Conservation (phyloP, 1,140 invertebrate species). For the Drosophila setifemur region DNA sequence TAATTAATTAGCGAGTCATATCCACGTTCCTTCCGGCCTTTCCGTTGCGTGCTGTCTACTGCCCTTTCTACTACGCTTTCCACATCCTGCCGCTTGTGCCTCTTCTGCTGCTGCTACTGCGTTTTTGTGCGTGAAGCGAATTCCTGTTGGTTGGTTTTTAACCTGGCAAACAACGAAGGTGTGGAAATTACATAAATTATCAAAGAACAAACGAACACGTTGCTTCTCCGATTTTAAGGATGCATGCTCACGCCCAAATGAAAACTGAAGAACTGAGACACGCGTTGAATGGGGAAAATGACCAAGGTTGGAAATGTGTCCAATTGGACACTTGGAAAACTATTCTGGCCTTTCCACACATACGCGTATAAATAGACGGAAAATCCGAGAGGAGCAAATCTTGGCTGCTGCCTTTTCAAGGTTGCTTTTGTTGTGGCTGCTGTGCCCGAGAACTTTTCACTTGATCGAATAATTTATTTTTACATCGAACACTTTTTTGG, state of each 20-base stretch:
- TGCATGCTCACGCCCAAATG: constrained; percentile 46
- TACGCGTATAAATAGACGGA: constrained; percentile 54
- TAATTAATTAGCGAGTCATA: constrained; percentile 63
- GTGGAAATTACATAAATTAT: constrained; percentile 31
- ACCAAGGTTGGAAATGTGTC: constrained; percentile 55
- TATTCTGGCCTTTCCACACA: constrained; percentile 49
- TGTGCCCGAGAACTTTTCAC: constrained; percentile 35
- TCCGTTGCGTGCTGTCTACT: constrained; percentile 34
- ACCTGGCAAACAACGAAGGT: constrained; percentile 37
- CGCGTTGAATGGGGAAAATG: constrained; percentile 45
- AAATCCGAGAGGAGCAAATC: constrained; percentile 7
- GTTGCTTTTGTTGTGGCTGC: constrained; percentile 63
- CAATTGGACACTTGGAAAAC: constrained; percentile 67
- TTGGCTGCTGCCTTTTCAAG: constrained; percentile 70
- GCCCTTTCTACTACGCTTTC: constrained; percentile 46
- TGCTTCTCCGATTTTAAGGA: constrained; percentile 5
- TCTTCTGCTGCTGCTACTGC: constrained; percentile 13
- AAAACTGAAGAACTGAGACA: constrained; percentile 27
- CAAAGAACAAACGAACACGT: constrained; percentile 26
- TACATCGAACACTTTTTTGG: constrained; percentile 75
- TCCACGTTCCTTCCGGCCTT: constrained; percentile 29
- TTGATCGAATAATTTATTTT: constrained; percentile 73
- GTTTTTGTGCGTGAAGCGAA: constrained; percentile 50
- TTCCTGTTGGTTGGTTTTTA: constrained; percentile 56
- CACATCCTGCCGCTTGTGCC: constrained; percentile 38